A percentile compares a stretch with the other conserved stretches of the same genome.
These are phyloP conservation scores for Amphiprion ocellaris DNA, from an alignment of 2,113 vertebrate species.

Conservation along the genomic window DNA sequence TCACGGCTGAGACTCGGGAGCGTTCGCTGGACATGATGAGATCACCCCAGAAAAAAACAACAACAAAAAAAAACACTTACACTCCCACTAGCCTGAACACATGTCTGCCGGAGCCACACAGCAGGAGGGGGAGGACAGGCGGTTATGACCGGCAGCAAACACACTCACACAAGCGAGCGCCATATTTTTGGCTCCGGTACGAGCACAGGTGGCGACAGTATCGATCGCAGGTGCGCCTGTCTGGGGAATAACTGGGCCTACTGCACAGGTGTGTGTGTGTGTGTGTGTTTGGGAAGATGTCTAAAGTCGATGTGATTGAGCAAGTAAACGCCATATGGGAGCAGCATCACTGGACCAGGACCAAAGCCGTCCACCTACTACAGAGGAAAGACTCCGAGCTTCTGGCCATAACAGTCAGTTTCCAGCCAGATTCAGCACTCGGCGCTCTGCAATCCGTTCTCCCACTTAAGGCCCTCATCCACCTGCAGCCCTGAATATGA, in stretches of 20 bases:
- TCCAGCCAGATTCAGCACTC: constrained; percentile 51
- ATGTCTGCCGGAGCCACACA: constrained; percentile 42
- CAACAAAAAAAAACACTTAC: constrained; percentile 35
- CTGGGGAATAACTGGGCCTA: constrained; percentile 56
- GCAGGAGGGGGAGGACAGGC: constrained; percentile 28
- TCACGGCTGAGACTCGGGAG: constrained; percentile 60
- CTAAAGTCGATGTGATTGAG: constrained; percentile 73
- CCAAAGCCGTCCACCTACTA: constrained; percentile 60
- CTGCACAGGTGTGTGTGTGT: constrained; percentile 60
- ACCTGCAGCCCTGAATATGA: constrained; percentile 66
- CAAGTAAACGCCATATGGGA: constrained; percentile 82
- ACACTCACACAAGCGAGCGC: constrained; percentile 31
- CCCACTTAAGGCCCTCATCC: constrained; percentile 53
- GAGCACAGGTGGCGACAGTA: constrained; percentile 71
- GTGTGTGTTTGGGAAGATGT: constrained; percentile 57
- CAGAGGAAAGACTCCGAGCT: constrained; percentile 44
- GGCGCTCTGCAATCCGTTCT: constrained; percentile 31
- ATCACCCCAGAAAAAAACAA: constrained; percentile 49
- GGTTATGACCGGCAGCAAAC: constrained; percentile 31
- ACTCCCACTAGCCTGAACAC: constrained; percentile 58
- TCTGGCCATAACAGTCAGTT: constrained; percentile 39
- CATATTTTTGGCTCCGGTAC: constrained; percentile 60
- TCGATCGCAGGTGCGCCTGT: constrained; percentile 74
- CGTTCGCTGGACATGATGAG: constrained; percentile 64
- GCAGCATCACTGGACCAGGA: constrained; percentile 63